Conservation (phyloP, 2,797 vertebrate species). For the Schizopygopsis malacanthus region DNA sequence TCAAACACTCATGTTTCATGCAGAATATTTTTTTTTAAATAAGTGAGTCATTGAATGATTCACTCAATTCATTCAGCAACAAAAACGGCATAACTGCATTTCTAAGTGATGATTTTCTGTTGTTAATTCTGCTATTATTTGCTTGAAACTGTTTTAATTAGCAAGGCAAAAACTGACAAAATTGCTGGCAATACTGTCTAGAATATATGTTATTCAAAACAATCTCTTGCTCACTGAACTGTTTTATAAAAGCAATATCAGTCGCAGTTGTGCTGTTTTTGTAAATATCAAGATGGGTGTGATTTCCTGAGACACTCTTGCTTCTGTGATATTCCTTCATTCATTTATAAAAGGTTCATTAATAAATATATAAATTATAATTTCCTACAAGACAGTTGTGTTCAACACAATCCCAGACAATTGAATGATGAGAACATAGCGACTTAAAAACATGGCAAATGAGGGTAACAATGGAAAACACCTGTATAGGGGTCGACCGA, state of each 20-base stretch:
- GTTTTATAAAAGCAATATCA: neutral
- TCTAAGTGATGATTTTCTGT: neutral
- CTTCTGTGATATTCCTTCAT: neutral
- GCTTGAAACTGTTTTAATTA: neutral
- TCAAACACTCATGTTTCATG: neutral
- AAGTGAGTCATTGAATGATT: constrained; percentile 5
- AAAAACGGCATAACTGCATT: neutral
- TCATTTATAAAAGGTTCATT: too few species aligned
- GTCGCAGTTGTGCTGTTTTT: neutral
- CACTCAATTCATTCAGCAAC: neutral
- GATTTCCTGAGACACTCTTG: neutral
- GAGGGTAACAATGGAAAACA: too few species aligned
- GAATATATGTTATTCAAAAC: neutral
- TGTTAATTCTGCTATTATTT: neutral
- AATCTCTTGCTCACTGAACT: neutral
- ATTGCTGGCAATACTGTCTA: neutral
- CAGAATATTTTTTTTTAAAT: neutral
- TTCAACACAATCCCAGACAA: too few species aligned
- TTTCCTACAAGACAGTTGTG: neutral
- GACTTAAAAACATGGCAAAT: neutral
- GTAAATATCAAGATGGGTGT: neutral
- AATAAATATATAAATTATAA: neutral
- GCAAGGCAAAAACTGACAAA: neutral
- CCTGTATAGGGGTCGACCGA: too few species aligned
- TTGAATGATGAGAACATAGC: neutral